A percentile compares a stretch with the other conserved stretches of the same genome.
These are phyloP conservation scores for Felis chaus DNA, from an alignment of 2,113 vertebrate genomes.

Conservation along the genomic window DNA sequence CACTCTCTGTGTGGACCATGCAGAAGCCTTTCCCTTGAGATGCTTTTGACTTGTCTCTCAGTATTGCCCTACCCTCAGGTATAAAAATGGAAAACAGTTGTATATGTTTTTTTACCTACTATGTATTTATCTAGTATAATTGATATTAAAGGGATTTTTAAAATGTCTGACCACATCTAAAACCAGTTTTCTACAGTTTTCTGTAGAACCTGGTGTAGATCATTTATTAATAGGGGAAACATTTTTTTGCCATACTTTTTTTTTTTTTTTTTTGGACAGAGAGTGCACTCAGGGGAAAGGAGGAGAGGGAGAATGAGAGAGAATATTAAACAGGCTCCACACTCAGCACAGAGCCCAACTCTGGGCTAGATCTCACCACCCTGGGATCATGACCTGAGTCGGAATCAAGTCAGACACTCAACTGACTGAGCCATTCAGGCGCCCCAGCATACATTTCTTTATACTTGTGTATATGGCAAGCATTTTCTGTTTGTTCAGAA, in stretches of 20 bases:
- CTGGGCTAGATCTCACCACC: too few relatives aligned
- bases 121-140: not conserved
- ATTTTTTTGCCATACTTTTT: not conserved
- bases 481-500: not conserved
- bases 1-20: not conserved
- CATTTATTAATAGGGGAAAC: not conserved
- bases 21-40: not conserved
- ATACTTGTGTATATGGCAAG: not conserved
- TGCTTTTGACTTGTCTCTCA: not conserved
- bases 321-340: too few relatives aligned
- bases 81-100: not conserved
- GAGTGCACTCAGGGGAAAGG: too few relatives aligned
- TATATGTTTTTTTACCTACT: not conserved
- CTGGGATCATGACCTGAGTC: too few relatives aligned
- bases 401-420: too few relatives aligned
- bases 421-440: too few relatives aligned
- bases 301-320: too few relatives aligned
- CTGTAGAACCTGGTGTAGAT: not conserved
- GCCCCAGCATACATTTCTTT: not conserved
- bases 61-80: not conserved
- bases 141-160: not conserved
- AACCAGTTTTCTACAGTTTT: not conserved
- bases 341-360: too few relatives aligned
- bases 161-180: not conserved
- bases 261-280: too few relatives aligned